phyloP scores from a whole-genome alignment of 2,888 invertebrate genomes.

The Trachelus troglodyta region DNA sequence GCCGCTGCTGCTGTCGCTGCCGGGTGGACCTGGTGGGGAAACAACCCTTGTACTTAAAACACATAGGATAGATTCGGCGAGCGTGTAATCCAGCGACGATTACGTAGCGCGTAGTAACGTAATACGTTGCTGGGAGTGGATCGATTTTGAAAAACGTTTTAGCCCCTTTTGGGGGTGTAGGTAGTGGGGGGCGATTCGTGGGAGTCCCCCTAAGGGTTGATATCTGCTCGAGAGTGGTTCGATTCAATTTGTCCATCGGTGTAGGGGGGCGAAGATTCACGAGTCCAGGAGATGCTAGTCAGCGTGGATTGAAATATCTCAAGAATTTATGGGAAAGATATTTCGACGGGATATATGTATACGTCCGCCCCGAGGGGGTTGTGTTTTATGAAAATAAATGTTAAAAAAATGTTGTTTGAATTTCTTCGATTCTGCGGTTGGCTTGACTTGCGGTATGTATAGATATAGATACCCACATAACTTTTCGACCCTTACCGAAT shows the following conservation, averaged over 20 bases:
- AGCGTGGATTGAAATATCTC: neutral
- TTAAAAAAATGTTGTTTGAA: neutral
- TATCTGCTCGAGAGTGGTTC: neutral
- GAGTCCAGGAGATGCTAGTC: neutral
- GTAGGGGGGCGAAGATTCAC: neutral
- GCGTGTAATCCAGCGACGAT: neutral
- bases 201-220: neutral
- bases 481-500: neutral
- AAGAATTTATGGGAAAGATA: neutral
- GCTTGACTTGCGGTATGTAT: neutral
- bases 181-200: neutral
- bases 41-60: neutral
- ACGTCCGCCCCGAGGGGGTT: neutral
- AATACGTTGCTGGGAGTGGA: neutral
- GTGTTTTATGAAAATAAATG: neutral
- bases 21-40: neutral
- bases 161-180: neutral
- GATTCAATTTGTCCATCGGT: constrained; percentile 46
- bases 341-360: neutral
- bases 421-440: neutral
- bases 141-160: neutral
- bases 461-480: constrained; percentile 4
- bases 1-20: neutral
- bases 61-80: neutral
- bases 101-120: neutral